Evolutionary conservation across 2,797 vertebrate species (phyloP).

Genomic region (Sebastes itinus): DNA sequence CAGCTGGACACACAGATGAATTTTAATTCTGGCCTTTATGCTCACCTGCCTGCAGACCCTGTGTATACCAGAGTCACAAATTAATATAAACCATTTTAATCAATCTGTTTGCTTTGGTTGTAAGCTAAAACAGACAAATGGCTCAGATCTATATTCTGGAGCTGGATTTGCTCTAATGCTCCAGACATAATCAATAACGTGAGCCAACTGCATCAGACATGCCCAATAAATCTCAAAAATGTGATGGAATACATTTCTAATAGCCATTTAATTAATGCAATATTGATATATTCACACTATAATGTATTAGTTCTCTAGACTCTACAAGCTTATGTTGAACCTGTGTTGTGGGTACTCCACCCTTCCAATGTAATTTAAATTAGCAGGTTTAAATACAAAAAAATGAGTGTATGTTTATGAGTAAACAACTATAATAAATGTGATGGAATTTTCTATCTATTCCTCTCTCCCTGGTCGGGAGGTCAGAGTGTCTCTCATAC

Average conservation of each 20-base stretch:
- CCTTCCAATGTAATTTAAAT: background rate
- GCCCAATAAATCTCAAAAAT: slow-evolving; percentile 15
- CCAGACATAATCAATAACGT: slow-evolving; percentile 44
- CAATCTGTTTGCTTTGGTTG: slow-evolving; percentile 7
- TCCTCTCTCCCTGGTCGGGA: too few relatives aligned
- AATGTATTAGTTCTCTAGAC: background rate
- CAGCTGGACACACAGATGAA: background rate
- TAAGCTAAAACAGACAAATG: slow-evolving; percentile 7
- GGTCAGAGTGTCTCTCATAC: too few relatives aligned
- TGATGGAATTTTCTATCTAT: too few relatives aligned
- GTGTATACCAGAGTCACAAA: background rate
- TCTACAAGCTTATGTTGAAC: background rate
- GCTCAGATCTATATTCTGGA: slow-evolving; percentile 5
- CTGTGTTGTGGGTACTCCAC: background rate
- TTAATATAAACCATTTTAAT: background rate
- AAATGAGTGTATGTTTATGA: background rate
- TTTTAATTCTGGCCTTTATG: background rate
- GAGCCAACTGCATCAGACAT: slow-evolving; percentile 13
- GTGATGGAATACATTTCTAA: slow-evolving; percentile 36
- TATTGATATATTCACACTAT: slow-evolving; percentile 16
- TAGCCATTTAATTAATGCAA: slow-evolving; percentile 10
- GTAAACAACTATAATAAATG: background rate
- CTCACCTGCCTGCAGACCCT: background rate
- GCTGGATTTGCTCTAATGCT: background rate
- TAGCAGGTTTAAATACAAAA: background rate